Conservation (phyloP, 37 sponge, comb jelly and placozoan species). For the Halisarca cf. caerulea region DNA sequence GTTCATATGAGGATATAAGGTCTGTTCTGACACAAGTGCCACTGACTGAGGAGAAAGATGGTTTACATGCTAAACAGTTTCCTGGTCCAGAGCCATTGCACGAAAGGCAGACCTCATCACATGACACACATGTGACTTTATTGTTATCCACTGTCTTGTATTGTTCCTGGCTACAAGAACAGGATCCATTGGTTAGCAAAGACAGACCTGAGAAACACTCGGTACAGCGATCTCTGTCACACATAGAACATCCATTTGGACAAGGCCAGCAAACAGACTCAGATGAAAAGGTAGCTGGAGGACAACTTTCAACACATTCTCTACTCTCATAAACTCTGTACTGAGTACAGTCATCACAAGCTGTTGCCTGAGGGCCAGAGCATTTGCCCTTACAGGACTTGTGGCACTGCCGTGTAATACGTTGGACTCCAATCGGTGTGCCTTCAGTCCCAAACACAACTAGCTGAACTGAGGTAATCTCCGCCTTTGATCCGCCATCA, state of each 20-base stretch:
- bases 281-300: conserved; percentile 44
- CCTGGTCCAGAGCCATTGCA: conserved; percentile 46
- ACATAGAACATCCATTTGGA: too few species aligned
- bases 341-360: conserved; percentile 74
- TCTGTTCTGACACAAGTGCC: too few species aligned
- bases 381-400: conserved; percentile 48
- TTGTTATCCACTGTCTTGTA: neutral
- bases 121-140: conserved; percentile 42
- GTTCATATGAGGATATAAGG: too few species aligned
- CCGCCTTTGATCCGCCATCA: neutral
- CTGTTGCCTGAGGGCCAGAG: conserved; percentile 19
- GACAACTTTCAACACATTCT: conserved; percentile 77
- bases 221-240: too few species aligned
- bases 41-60: neutral
- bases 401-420: conserved; percentile 44
- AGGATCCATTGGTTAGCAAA: too few species aligned
- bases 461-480: conserved; percentile 8
- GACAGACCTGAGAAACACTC: too few species aligned
- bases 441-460: conserved; percentile 43
- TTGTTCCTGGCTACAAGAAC: too few species aligned
- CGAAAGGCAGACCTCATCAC: conserved; percentile 54
- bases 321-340: conserved; percentile 40
- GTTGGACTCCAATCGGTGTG: conserved; percentile 18
- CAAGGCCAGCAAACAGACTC: neutral
- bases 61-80: conserved; percentile 47